Conservation (phyloP, 2,113 vertebrate genomes). For the Epinephelus moara region DNA sequence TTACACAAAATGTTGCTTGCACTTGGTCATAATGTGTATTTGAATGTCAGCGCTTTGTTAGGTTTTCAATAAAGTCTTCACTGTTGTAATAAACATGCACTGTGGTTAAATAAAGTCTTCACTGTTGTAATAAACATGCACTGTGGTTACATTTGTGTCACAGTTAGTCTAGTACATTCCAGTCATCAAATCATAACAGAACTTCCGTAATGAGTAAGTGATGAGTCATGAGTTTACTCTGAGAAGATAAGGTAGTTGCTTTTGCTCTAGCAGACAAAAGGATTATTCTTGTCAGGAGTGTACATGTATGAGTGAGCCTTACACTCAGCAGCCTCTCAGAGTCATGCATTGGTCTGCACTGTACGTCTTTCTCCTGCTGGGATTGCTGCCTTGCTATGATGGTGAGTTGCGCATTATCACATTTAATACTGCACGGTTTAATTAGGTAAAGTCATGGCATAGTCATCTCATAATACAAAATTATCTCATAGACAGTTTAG, state of each 20-base stretch:
- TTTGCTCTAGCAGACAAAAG: conserved; percentile 30
- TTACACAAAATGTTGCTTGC: neutral
- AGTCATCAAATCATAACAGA: neutral
- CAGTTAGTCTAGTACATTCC: conserved; percentile 6
- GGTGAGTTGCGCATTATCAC: conserved; percentile 55
- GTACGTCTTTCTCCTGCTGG: conserved; percentile 25
- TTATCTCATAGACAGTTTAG: neutral
- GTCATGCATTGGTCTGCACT: conserved; percentile 45
- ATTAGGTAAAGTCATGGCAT: neutral
- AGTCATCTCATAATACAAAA: neutral
- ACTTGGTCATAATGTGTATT: neutral
- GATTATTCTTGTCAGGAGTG: conserved; percentile 6
- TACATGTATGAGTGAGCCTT: neutral
- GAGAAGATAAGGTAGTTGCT: conserved; percentile 56
- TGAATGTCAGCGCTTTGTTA: neutral
- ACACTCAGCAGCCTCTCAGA: neutral
- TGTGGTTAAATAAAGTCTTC: neutral
- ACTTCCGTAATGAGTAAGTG: conserved; percentile 24
- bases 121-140: conserved; percentile 5
- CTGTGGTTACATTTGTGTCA: neutral
- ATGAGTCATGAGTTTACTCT: neutral
- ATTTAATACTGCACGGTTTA: neutral
- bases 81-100: conserved; percentile 5
- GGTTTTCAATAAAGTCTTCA: neutral
- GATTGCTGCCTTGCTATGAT: neutral